These are phyloP conservation scores for Noctua janthina DNA, from an alignment of 2,888 invertebrate genomes.

Conservation along the genomic window DNA sequence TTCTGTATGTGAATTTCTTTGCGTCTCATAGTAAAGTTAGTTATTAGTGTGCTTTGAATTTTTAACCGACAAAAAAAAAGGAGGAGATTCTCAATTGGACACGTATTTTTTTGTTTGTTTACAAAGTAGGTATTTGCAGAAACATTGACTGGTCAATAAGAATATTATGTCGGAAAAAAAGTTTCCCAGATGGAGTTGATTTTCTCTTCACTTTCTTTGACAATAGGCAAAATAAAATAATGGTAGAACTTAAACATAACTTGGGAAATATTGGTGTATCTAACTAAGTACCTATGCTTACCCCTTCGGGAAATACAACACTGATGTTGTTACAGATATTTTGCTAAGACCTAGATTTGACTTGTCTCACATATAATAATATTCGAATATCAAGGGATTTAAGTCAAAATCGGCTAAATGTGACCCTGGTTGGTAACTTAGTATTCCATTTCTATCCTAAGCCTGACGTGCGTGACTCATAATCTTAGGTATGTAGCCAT, in stretches of 20 bases:
- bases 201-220: not conserved
- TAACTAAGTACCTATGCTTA: not conserved
- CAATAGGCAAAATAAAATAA: not conserved
- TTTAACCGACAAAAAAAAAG: too few species aligned
- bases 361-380: not conserved
- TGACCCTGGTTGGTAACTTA: not conserved
- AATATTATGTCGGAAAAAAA: not conserved
- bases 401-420: not conserved
- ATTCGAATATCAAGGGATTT: not conserved
- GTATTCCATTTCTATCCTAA: not conserved
- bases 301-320: not conserved
- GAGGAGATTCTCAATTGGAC: too few species aligned
- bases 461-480: slow-evolving; percentile 20
- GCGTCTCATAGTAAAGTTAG: not conserved
- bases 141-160: not conserved
- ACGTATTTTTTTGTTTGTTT: not conserved
- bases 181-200: not conserved
- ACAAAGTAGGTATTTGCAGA: not conserved
- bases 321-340: not conserved
- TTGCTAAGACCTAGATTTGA: not conserved
- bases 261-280: not conserved
- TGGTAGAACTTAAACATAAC: not conserved
- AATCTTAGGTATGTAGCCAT: slow-evolving; percentile 16
- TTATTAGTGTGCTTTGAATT: slow-evolving; percentile 4
- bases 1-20: not conserved